These are phyloP conservation scores for Pristiophorus japonicus DNA, from an alignment of 2,113 vertebrate species.

Conservation along the genomic window DNA sequence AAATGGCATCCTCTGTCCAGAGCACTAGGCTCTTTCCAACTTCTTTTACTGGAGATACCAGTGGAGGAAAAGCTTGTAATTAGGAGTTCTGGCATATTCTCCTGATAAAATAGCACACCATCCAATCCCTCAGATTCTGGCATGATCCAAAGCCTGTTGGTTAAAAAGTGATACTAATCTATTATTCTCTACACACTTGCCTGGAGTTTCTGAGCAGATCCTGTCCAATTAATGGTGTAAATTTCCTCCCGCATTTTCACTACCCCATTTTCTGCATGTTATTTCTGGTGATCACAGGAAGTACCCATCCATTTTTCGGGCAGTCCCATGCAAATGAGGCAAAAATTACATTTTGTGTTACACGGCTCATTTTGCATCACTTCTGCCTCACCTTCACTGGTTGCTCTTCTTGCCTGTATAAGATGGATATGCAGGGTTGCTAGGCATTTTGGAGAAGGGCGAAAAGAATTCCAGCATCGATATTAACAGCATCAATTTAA, in stretches of 20 bases:
- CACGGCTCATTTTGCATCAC: neutral
- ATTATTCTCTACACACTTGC: neutral
- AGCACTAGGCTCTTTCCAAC: neutral
- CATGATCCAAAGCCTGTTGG: neutral
- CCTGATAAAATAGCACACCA: neutral
- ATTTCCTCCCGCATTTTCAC: neutral
- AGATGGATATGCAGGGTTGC: neutral
- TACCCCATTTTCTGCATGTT: neutral
- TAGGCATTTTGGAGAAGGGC: neutral
- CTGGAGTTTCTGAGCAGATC: neutral
- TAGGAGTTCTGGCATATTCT: neutral
- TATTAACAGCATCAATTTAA: neutral
- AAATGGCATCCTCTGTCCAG: constrained; percentile 27
- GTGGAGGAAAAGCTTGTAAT: neutral
- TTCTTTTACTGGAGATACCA: neutral
- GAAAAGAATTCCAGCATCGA: neutral
- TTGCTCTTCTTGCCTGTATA: neutral
- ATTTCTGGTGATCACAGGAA: neutral
- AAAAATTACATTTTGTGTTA: neutral
- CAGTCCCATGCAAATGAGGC: neutral
- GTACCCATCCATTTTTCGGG: neutral
- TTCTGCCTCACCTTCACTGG: neutral
- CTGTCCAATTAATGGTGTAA: neutral
- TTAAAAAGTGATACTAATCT: neutral
- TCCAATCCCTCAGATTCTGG: neutral